Evolutionary conservation across 2,113 vertebrate species (phyloP).

Genomic region (Psilopsiagon aymara): DNA sequence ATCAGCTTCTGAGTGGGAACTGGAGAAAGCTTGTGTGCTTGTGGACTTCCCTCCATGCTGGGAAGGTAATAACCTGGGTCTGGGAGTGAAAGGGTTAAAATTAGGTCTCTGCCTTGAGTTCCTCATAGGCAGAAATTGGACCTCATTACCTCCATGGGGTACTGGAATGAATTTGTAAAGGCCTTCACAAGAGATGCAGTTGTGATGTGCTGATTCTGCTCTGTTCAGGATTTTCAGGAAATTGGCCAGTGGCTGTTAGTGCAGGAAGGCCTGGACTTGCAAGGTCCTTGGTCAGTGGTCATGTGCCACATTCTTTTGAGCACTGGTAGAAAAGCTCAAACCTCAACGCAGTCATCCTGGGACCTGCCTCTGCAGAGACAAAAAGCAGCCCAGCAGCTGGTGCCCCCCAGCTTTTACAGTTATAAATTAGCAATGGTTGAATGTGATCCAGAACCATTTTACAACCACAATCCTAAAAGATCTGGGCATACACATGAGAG

Average conservation of each 20-base stretch:
- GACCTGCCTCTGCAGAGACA: background rate
- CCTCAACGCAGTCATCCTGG: background rate
- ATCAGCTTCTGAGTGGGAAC: slow-evolving; percentile 9
- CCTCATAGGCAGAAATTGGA: background rate
- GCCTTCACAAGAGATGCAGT: background rate
- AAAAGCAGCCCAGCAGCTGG: background rate
- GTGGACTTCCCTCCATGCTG: background rate
- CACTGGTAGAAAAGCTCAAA: background rate
- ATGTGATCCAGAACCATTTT: background rate
- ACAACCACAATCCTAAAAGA: fast-evolving
- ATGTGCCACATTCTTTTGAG: background rate
- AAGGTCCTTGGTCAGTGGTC: background rate
- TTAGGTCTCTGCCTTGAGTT: background rate
- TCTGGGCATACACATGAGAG: background rate
- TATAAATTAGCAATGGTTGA: background rate
- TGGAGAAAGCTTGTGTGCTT: background rate
- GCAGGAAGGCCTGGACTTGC: background rate
- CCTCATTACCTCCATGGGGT: background rate
- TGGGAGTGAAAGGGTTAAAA: background rate
- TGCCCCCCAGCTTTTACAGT: background rate
- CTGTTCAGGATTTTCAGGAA: background rate
- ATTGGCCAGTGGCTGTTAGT: background rate
- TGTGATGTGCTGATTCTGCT: background rate
- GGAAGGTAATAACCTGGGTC: fast-evolving
- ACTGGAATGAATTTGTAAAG: background rate